Evolutionary conservation across 2,113 vertebrate genomes (phyloP), one percentile per base, ranked within the genome.

Genomic region (Spea multiplicata): DNA sequence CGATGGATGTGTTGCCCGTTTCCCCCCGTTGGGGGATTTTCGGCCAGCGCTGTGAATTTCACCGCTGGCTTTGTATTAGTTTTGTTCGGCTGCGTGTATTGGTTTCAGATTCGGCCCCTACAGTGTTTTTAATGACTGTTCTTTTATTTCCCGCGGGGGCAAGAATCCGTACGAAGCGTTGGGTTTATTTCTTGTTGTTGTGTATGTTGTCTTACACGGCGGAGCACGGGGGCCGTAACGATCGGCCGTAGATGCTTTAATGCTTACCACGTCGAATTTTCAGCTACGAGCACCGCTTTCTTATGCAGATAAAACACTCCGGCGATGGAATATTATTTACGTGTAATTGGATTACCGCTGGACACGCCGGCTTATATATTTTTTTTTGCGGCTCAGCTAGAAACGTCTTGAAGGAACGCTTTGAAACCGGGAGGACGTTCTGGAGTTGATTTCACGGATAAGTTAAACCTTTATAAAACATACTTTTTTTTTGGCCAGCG

Each of bases 51-150:
- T 45, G 10, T 52, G 13, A 48, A 44, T 66, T 12, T 48, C 47
- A 53, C 14, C 53, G 14, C 13, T 65, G 17, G 50, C 48, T 17
- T 66, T 13, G 17, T 48, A 44, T 75, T 75, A 17, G 55, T 59
- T 59, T 59, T 59, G 55, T 59, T 9, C 10, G 55, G 50, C 74
- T 46, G n/a, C 12, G 16, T 59, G 74, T 57, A 46, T 76, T 50
- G 13, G 4, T 47, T 67, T 44, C 44, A 13, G 55, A 55, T 57
- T 57, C 16, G 53, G 16, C 64, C 62, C 73, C 73, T 66, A 52
- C 61, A 65, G 74, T n/a, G 49, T 14, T 14, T 44, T 75, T 75
- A 75, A 55, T 75, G 66, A 8, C 10, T 30, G 57, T 65, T 74
- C 50, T 12, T 59, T 55, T 55, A 55, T 30, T 67, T 67, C 66